Conservation (phyloP, 1,140 invertebrate genomes). For the Listronotus bonariensis region DNA sequence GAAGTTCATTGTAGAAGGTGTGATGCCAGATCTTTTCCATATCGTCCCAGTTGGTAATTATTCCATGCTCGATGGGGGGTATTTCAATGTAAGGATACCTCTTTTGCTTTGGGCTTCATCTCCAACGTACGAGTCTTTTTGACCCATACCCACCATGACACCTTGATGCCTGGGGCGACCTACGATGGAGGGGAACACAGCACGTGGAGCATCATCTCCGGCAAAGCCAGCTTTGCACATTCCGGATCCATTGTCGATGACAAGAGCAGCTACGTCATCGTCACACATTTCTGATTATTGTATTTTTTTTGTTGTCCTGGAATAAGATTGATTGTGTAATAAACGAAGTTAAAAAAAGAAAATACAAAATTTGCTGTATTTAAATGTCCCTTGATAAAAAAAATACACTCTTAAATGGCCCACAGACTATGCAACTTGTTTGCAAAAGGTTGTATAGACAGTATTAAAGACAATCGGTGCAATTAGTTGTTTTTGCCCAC, state of each 20-base stretch:
- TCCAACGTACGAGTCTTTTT: slow-evolving; percentile 96
- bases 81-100: slow-evolving; percentile 85
- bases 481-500: no score
- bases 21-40: slow-evolving; percentile 98
- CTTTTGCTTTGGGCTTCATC: slow-evolving; percentile 97
- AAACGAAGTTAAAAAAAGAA: no score
- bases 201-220: slow-evolving; percentile 93
- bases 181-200: slow-evolving; percentile 94
- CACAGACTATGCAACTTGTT: no score
- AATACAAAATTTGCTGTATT: no score
- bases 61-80: slow-evolving; percentile 92
- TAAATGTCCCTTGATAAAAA: no score
- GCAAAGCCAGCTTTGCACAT: slow-evolving; percentile 98
- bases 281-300: slow-evolving; percentile 76
- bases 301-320: no score
- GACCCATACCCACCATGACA: slow-evolving; percentile 98
- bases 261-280: slow-evolving; percentile 85
- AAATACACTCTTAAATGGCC: no score
- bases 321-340: no score
- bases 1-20: slow-evolving; percentile 93
- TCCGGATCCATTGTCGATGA: slow-evolving; percentile 91
- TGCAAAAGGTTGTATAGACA: no score
- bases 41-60: slow-evolving; percentile 96
- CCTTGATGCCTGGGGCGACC: slow-evolving; percentile 89
- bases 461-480: no score